Evolutionary conservation across 1,140 invertebrate genomes (phyloP).

Genomic region (Tigriopus japonicus): DNA sequence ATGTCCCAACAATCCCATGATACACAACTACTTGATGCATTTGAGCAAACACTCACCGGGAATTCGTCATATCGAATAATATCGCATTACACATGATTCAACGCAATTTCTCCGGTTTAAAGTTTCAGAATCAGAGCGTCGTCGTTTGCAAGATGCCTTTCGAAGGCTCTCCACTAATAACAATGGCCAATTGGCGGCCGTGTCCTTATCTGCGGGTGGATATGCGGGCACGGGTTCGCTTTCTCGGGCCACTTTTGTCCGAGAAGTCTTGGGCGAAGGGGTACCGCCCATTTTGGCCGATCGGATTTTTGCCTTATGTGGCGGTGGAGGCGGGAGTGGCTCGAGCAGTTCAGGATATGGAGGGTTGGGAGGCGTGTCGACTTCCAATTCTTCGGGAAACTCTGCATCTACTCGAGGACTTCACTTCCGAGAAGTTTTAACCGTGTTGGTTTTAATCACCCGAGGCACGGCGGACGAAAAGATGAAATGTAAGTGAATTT

Average conservation of each 20-base stretch:
- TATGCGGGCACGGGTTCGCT: slow-evolving; percentile 47
- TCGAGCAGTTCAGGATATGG: not conserved
- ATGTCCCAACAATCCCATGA: too few species aligned
- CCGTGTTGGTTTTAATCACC: slow-evolving; percentile 60
- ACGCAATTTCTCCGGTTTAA: slow-evolving; percentile 20
- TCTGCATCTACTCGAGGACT: slow-evolving; percentile 54
- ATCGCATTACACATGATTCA: too few species aligned
- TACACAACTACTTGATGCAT: too few species aligned
- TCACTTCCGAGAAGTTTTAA: slow-evolving; percentile 55
- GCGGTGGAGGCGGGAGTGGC: not conserved
- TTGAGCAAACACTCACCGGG: too few species aligned
- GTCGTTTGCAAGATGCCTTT: slow-evolving; percentile 61
- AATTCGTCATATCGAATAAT: too few species aligned
- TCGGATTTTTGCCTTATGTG: slow-evolving; percentile 13
- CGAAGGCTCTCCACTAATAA: slow-evolving; percentile 36
- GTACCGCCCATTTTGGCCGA: slow-evolving; percentile 55
- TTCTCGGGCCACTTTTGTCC: slow-evolving; percentile 48
- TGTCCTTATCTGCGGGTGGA: not conserved
- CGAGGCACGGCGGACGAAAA: slow-evolving; percentile 62
- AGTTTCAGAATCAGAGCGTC: slow-evolving; percentile 60
- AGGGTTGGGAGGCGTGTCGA: too few species aligned
- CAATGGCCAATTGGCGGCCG: not conserved
- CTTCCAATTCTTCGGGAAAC: slow-evolving; percentile 8
- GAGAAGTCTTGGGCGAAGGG: slow-evolving; percentile 61
- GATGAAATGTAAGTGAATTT: slow-evolving; percentile 47